A percentile compares a stretch with the other conserved stretches of the same genome.
These are phyloP conservation scores for Hipparchia semele DNA, from an alignment of 2,888 invertebrate species.

Conservation along the genomic window DNA sequence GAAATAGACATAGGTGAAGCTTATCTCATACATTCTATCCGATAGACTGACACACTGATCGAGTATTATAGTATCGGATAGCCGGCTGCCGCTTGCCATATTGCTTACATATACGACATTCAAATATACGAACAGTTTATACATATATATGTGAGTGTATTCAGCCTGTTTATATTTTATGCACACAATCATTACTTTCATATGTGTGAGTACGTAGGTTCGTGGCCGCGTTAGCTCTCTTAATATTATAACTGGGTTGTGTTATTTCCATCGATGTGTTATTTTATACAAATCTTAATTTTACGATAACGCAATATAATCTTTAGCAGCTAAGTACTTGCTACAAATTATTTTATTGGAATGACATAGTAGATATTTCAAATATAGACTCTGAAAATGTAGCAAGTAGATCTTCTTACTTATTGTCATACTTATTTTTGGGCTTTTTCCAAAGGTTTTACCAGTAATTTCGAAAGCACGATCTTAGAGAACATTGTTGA, in stretches of 20 bases:
- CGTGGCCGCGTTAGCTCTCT: conserved; percentile 54
- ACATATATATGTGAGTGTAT: conserved; percentile 46
- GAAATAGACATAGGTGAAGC: too few species aligned
- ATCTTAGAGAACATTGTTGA: too few species aligned
- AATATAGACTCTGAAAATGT: too few species aligned
- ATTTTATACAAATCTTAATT: not conserved
- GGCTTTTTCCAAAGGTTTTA: too few species aligned
- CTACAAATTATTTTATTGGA: too few species aligned
- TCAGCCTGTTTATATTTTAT: conserved; percentile 39
- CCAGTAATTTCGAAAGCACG: too few species aligned
- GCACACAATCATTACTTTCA: conserved; percentile 44
- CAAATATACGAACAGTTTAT: conserved; percentile 53
- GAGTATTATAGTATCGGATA: conserved; percentile 52
- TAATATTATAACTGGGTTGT: not conserved
- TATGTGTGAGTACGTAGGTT: conserved; percentile 49
- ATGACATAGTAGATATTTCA: too few species aligned
- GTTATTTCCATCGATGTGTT: conserved; percentile 8
- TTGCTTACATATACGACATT: conserved; percentile 61
- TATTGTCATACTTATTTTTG: too few species aligned
- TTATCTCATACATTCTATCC: conserved; percentile 31
- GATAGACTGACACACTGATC: conserved; percentile 68
- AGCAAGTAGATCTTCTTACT: too few species aligned
- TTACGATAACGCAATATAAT: not conserved
- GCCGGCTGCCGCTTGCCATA: conserved; percentile 56
- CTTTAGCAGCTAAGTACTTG: not conserved